Percentiles rank a stretch among this genome's conserved stretches.
phyloP scores from a whole-genome alignment of 53 echinoderm and acorn worm genomes.

The Astropecten irregularis region DNA sequence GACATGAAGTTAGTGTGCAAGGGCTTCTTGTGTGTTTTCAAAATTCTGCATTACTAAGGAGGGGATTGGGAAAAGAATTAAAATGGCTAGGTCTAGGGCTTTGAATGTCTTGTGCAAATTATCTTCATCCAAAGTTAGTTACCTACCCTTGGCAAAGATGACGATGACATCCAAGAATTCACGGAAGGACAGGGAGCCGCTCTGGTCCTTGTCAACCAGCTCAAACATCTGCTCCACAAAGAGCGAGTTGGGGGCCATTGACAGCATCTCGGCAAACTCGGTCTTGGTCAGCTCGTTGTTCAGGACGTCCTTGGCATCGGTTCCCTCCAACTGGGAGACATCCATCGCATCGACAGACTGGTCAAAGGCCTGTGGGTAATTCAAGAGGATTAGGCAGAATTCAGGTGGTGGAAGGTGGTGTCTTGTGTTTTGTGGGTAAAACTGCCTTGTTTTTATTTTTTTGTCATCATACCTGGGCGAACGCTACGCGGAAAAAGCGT shows the following conservation, averaged over 20 bases:
- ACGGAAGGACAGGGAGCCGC: constrained; percentile 90
- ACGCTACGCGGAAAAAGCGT: constrained; percentile 91
- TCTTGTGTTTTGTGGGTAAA: no score
- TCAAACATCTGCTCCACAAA: constrained; percentile 99
- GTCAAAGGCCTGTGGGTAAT: constrained; percentile 69
- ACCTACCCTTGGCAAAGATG: constrained; percentile 91
- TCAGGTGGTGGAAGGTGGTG: not conserved
- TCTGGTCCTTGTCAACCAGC: constrained; percentile 93
- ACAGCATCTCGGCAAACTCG: constrained; percentile 95
- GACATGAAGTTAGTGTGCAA: no score
- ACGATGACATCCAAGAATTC: constrained; percentile 98
- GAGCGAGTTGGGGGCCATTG: constrained; percentile 90
- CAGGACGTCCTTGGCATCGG: constrained; percentile 83
- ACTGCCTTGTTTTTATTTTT: not conserved
- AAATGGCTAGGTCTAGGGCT: no score
- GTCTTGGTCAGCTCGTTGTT: constrained; percentile 92
- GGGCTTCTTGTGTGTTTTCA: no score
- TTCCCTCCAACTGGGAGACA: constrained; percentile 46
- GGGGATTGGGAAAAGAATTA: no score
- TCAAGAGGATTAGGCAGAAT: not conserved
- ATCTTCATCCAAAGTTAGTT: no score
- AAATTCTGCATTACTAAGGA: no score
- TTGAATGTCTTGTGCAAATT: no score
- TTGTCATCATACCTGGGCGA: constrained; percentile 72
- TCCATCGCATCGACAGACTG: constrained; percentile 73